Evolutionary conservation across 1,140 invertebrate genomes (phyloP), one percentile per base, ranked within the genome.

Genomic region (Plodia interpunctella): DNA sequence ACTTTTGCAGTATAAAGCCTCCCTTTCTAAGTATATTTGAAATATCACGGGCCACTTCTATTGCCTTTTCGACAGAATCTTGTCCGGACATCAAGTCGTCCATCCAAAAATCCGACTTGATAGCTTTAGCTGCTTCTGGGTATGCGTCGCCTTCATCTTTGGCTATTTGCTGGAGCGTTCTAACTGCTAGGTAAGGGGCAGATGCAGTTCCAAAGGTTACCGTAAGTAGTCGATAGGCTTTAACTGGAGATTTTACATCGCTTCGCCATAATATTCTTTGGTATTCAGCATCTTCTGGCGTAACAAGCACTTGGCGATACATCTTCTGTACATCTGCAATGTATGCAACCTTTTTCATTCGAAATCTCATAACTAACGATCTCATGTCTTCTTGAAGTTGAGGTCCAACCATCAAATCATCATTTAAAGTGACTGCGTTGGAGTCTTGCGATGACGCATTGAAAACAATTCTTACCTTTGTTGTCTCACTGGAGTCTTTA

Each of bases 261-360:
- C 30, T 18, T 57, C 83, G 59, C 87, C 90, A 91, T 0, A 90
- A 53, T 21, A 91, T 83, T 62, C 80, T 61, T 57, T 90, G 87
- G 25, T 75, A 83, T 49, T 78, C 60, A 38, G 51, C 57, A 25
- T 90, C 67, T 38, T 76, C 60, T 9, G 65, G 11, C 49, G 66
- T 54, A 0, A 91, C 57, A 10, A 59, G 38, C 11, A 87, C 62
- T 62, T 80, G 76, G 21, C 83, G 62, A 66, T 83, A 90, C 82
- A 90, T 90, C 65, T 88, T 80, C 4, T 60, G 21, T 5, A 90
- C 74, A 62, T 91, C 90, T 8, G 75, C 78, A 15, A 69, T 62
- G 17, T 91, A 60, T n/a, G 78, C 80, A 49, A 80, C 60, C 17
- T 52, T 60, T 62, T 87, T 72, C 50, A 61, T 60, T 57, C 90